phyloP scores from a whole-genome alignment of 2,113 vertebrate genomes.

The Pelecanoides urinatrix region DNA sequence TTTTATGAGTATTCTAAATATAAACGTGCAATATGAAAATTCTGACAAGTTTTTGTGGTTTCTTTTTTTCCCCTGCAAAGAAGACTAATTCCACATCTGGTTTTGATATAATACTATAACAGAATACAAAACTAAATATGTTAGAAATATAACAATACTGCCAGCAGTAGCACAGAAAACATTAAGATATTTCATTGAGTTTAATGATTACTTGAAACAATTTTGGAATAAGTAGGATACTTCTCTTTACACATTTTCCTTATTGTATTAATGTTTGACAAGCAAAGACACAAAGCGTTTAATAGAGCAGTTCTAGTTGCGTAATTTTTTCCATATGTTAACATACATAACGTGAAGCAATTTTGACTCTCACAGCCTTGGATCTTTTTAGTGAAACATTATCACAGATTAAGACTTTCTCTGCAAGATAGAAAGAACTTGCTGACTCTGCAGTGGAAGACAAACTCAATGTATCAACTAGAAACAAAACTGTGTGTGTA shows the following conservation, averaged over 20 bases:
- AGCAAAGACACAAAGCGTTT: conserved; percentile 42
- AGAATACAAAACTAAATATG: neutral
- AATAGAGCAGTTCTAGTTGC: neutral
- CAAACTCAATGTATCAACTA: conserved; percentile 35
- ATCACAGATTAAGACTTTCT: conserved; percentile 59
- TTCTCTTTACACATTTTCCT: conserved; percentile 24
- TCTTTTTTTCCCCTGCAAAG: neutral
- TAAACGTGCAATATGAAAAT: neutral
- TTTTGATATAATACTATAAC: conserved; percentile 11
- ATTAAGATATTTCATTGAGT: conserved; percentile 17
- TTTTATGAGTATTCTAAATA: neutral
- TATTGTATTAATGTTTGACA: conserved; percentile 56
- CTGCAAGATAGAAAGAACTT: conserved; percentile 50
- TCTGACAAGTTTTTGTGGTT: neutral
- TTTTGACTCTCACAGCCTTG: conserved; percentile 33
- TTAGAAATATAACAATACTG: neutral
- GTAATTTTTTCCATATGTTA: conserved; percentile 60
- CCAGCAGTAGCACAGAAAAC: conserved; percentile 2
- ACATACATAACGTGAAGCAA: conserved; percentile 40
- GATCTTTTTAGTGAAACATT: conserved; percentile 64
- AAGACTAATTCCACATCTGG: conserved; percentile 12
- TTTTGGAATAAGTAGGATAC: conserved; percentile 16
- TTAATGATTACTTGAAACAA: neutral
- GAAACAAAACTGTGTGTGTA: neutral
- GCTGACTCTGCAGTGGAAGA: conserved; percentile 56